phyloP scores from a whole-genome alignment of 2,113 vertebrate genomes.

The Promerops cafer region DNA sequence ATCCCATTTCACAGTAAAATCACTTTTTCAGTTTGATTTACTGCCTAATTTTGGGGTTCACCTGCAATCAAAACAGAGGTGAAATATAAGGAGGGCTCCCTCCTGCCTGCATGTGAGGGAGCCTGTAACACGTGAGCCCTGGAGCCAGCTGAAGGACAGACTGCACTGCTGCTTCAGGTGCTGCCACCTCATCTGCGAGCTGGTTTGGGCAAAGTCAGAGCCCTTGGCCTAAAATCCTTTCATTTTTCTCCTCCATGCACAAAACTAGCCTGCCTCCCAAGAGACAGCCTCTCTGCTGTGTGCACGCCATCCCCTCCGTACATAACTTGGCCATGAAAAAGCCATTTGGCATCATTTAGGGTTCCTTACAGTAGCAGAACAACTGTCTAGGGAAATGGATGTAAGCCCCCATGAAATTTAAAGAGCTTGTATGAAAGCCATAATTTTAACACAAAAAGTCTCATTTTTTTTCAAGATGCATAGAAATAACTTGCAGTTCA shows the following conservation, averaged over 20 bases:
- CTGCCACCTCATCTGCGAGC: fast-evolving
- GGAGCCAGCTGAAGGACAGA: fast-evolving
- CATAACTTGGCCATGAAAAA: not conserved
- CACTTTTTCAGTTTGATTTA: not conserved
- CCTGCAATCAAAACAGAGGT: not conserved
- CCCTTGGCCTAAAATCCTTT: not conserved
- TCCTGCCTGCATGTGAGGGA: not conserved
- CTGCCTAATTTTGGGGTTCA: not conserved
- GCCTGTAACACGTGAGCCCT: not conserved
- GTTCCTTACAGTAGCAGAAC: not conserved
- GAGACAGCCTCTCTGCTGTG: not conserved
- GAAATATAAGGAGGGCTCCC: not conserved
- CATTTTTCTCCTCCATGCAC: not conserved
- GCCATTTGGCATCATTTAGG: not conserved
- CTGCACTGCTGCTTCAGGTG: not conserved
- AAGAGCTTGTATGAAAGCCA: not conserved
- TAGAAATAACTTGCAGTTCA: not conserved
- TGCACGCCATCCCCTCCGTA: fast-evolving
- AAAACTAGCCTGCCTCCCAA: not conserved
- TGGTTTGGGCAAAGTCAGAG: not conserved
- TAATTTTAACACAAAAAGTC: not conserved
- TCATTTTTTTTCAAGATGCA: not conserved
- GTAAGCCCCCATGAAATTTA: not conserved
- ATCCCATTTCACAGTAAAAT: not conserved
- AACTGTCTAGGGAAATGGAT: not conserved